These are phyloP conservation scores for Paramormyrops kingsleyae DNA, from an alignment of 2,113 vertebrate species.

Conservation along the genomic window DNA sequence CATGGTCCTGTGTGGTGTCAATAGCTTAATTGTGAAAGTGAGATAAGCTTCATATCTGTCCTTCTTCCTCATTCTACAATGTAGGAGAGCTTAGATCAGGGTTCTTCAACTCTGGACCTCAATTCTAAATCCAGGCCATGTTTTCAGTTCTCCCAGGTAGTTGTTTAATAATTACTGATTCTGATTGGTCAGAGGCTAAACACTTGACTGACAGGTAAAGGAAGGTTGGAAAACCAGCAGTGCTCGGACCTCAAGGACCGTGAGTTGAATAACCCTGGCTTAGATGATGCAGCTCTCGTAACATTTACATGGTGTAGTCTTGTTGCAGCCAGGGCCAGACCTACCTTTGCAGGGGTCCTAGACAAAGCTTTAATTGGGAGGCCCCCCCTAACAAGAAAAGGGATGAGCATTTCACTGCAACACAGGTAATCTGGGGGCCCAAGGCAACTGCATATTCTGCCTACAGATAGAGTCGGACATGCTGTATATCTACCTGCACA, in stretches of 20 bases:
- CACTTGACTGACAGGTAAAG: no score
- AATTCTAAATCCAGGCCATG: no score
- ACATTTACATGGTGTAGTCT: not conserved
- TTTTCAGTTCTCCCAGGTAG: no score
- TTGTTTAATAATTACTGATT: no score
- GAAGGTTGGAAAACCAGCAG: no score
- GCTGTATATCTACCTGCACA: not conserved
- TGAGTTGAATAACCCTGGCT: no score
- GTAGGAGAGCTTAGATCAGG: not conserved
- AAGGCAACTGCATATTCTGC: not conserved
- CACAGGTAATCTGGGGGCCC: not conserved
- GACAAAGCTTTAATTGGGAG: not conserved
- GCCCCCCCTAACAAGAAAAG: not conserved
- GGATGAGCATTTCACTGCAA: not conserved
- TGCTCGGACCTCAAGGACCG: no score
- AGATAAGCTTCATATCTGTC: not conserved
- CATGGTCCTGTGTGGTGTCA: not conserved
- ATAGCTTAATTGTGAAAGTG: not conserved
- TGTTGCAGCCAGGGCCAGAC: not conserved
- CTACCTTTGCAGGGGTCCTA: not conserved
- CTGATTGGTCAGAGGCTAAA: no score
- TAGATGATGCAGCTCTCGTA: not conserved
- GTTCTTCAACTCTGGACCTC: no score
- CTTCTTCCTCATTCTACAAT: slow-evolving; percentile 5
- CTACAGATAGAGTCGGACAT: not conserved